These are phyloP conservation scores for Heliangelus exortis DNA, from an alignment of 2,797 vertebrate genomes.

Conservation along the genomic window DNA sequence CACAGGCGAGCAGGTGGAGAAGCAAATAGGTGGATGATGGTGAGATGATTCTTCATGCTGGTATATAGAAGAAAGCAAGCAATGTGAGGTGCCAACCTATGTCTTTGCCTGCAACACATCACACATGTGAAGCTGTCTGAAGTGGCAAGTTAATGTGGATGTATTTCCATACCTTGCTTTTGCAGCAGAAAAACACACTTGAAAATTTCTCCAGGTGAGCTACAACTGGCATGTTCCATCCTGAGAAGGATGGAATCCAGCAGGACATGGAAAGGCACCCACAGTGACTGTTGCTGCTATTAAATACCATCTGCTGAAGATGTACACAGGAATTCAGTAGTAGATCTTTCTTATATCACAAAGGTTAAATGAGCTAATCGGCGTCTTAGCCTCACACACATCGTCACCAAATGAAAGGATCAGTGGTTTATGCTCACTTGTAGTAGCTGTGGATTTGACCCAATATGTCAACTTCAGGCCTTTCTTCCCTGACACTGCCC, in stretches of 20 bases:
- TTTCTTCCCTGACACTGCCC: neutral
- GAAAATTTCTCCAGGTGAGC: neutral
- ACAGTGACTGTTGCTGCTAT: neutral
- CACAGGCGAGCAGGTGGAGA: neutral
- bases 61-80: neutral
- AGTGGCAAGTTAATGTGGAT: neutral
- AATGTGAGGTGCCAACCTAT: neutral
- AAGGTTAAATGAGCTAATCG: conserved; percentile 18
- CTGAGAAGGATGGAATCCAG: neutral
- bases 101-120: neutral
- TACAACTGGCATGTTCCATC: neutral
- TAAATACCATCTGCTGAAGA: conserved; percentile 11
- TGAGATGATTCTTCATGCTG: neutral
- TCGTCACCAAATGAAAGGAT: neutral
- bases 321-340: neutral
- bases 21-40: neutral
- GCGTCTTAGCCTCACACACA: rapidly evolving
- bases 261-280: neutral
- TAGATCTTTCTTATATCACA: neutral
- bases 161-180: neutral
- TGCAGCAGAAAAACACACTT: neutral
- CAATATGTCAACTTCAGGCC: neutral
- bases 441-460: neutral
- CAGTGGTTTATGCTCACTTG: neutral
- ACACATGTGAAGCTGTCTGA: neutral